phyloP scores from a whole-genome alignment of 2,113 vertebrate species.

The Calidris pygmaea region DNA sequence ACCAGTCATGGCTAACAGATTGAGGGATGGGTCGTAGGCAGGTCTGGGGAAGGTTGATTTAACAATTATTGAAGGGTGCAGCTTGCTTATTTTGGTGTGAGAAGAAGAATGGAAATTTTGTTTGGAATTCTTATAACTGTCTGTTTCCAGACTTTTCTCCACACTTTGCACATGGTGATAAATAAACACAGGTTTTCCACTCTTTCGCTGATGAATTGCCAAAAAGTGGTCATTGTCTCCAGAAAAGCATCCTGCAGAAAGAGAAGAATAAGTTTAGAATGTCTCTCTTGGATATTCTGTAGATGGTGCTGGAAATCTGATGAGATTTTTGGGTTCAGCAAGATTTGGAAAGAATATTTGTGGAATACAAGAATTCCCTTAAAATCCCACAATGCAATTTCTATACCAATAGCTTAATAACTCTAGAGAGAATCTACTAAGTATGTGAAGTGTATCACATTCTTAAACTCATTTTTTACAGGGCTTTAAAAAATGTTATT shows the following conservation, averaged over 20 bases:
- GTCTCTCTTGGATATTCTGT: neutral
- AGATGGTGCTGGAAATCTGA: neutral
- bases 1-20: slow-evolving; percentile 74
- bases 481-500: neutral
- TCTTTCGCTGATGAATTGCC: slow-evolving; percentile 70
- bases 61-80: slow-evolving; percentile 63
- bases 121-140: slow-evolving; percentile 67
- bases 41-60: slow-evolving; percentile 76
- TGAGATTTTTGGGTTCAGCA: neutral
- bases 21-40: slow-evolving; percentile 73
- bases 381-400: neutral
- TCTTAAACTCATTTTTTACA: neutral
- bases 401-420: neutral
- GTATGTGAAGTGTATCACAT: neutral
- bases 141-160: slow-evolving; percentile 76
- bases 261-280: slow-evolving; percentile 22
- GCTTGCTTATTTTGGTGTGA: slow-evolving; percentile 62
- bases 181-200: slow-evolving; percentile 75
- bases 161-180: slow-evolving; percentile 72
- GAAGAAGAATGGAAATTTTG: slow-evolving; percentile 61
- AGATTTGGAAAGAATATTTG: neutral
- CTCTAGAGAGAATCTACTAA: neutral
- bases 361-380: neutral
- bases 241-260: slow-evolving; percentile 76
- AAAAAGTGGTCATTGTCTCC: slow-evolving; percentile 74